These are phyloP conservation scores for Holcopasites calliopsidis DNA, from an alignment of 1,140 invertebrate genomes.

Conservation along the genomic window DNA sequence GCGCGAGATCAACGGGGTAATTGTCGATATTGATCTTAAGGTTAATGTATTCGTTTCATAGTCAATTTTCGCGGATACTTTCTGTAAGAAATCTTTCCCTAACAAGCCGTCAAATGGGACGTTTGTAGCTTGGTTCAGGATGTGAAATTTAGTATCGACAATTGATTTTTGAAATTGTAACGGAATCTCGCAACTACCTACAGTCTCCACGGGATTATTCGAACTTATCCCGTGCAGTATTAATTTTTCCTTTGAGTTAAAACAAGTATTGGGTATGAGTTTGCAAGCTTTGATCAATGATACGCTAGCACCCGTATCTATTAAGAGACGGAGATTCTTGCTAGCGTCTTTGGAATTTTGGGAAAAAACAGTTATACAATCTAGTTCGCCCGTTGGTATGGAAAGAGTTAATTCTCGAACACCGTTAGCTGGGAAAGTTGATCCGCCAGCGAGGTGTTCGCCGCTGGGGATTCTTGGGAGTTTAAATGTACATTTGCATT, in stretches of 20 bases:
- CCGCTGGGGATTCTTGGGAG: no score
- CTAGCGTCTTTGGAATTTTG: neutral
- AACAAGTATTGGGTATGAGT: neutral
- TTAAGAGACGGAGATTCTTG: neutral
- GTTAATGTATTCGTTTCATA: neutral
- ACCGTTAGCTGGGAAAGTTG: neutral
- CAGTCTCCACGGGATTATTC: neutral
- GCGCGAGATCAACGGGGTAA: neutral
- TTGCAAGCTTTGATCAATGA: neutral
- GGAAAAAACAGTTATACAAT: neutral
- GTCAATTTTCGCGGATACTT: neutral
- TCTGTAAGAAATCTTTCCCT: conserved; percentile 2
- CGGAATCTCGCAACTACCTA: neutral
- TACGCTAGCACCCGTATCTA: neutral
- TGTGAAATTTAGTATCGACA: neutral
- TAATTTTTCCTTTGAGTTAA: conserved; percentile 7
- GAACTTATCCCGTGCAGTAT: neutral
- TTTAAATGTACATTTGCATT: no score
- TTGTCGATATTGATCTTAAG: neutral
- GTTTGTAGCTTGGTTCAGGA: conserved; percentile 3
- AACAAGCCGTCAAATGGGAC: conserved; percentile 9
- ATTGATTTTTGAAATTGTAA: neutral
- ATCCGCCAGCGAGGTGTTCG: neutral
- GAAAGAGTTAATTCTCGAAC: conserved; percentile 4
- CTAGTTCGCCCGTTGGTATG: neutral